Percentiles rank a stretch among this genome's conserved stretches.
These are phyloP conservation scores for Hucho hucho DNA, from an alignment of 2,113 vertebrate species.

Conservation along the genomic window DNA sequence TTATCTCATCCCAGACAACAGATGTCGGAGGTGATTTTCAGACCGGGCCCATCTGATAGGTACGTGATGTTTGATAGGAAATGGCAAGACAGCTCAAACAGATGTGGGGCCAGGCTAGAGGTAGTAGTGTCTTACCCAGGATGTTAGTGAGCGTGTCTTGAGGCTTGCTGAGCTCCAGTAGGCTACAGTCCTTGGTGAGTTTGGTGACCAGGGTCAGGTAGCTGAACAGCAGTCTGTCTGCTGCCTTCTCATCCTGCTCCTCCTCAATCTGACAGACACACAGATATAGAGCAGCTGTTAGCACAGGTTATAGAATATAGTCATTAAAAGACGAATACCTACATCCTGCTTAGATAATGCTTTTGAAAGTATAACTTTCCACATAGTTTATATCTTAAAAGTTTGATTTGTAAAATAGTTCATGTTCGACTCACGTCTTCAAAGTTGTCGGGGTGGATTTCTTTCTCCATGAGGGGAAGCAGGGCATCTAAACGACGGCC, in stretches of 20 bases:
- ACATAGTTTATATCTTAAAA: too few species aligned
- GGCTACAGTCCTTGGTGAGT: slow-evolving; percentile 82
- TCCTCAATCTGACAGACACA: slow-evolving; percentile 77
- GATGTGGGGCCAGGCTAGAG: not conserved
- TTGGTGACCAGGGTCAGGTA: slow-evolving; percentile 87
- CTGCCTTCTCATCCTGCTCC: slow-evolving; percentile 86
- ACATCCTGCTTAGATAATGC: too few species aligned
- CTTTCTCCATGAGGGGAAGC: slow-evolving; percentile 83
- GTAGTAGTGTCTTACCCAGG: slow-evolving; percentile 77
- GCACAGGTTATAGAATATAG: not conserved
- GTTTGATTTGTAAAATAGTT: not conserved
- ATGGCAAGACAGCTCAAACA: not conserved
- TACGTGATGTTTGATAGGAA: too few species aligned
- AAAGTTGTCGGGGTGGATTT: slow-evolving; percentile 81
- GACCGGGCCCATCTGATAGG: too few species aligned
- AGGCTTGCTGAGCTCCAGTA: slow-evolving; percentile 79
- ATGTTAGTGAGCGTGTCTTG: slow-evolving; percentile 72
- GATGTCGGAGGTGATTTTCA: too few species aligned
- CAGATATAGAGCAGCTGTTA: not conserved
- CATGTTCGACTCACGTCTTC: slow-evolving; percentile 78
- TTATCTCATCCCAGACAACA: too few species aligned
- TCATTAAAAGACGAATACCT: not conserved
- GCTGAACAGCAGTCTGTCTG: slow-evolving; percentile 86
- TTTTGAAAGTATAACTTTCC: too few species aligned
- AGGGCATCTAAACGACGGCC: slow-evolving; percentile 75